These are phyloP conservation scores for Bradypodion pumilum DNA, from an alignment of 2,797 vertebrate species.

Conservation along the genomic window DNA sequence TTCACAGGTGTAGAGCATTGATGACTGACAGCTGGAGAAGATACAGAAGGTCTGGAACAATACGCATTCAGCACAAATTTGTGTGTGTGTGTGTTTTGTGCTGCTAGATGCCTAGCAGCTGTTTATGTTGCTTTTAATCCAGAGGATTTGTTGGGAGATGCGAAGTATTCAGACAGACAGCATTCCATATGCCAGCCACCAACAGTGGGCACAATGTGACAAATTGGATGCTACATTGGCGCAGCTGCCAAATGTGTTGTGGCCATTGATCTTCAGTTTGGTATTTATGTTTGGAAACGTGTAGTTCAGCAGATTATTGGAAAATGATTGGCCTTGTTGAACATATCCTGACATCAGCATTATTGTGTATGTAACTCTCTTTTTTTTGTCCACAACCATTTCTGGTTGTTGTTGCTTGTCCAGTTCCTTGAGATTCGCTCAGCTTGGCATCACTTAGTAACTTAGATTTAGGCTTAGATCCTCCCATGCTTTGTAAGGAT, in stretches of 20 bases:
- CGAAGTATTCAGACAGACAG: conserved; percentile 32
- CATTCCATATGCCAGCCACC: conserved; percentile 21
- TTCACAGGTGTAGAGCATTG: not conserved
- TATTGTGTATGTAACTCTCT: not conserved
- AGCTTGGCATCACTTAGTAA: not conserved
- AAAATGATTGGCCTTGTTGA: not conserved
- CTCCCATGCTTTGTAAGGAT: too few relatives aligned
- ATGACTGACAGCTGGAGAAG: conserved; percentile 26
- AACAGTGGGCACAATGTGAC: conserved; percentile 13
- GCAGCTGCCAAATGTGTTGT: not conserved
- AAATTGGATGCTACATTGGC: not conserved
- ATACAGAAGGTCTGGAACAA: not conserved
- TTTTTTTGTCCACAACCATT: too few relatives aligned
- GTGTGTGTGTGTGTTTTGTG: conserved; percentile 1
- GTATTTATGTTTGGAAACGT: not conserved
- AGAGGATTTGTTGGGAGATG: conserved; percentile 55
- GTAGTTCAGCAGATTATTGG: not conserved
- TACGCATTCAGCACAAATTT: conserved; percentile 34
- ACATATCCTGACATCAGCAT: not conserved
- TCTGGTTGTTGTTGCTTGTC: not conserved
- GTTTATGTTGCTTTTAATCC: conserved; percentile 54
- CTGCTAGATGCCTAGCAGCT: conserved; percentile 34
- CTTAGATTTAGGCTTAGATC: too few relatives aligned
- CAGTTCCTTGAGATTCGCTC: not conserved
- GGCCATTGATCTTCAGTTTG: not conserved